Percentiles rank a stretch among this genome's conserved stretches.
Conservation (phyloP, 2,888 invertebrate genomes). For the Campoplex nolae region DNA sequence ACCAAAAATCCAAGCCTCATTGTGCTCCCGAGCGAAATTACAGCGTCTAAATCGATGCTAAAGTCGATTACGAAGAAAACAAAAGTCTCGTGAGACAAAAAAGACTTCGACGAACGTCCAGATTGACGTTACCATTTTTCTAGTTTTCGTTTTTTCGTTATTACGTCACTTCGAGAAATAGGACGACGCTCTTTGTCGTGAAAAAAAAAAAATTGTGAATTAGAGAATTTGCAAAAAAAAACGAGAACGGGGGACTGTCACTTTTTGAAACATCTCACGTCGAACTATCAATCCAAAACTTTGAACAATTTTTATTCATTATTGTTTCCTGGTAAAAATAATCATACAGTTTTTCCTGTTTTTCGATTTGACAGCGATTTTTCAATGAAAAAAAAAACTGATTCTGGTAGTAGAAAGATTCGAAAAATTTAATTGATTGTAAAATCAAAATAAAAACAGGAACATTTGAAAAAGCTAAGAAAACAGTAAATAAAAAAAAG, state of each 20-base stretch:
- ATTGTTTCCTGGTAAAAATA: neutral
- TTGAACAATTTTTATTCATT: neutral
- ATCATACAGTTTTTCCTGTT: too few relatives aligned
- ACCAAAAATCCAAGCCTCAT: neutral
- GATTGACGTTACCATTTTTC: constrained; percentile 12
- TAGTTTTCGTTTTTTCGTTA: neutral
- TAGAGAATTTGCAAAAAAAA: constrained; percentile 27
- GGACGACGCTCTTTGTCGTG: constrained; percentile 2
- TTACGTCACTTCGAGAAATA: constrained; percentile 35
- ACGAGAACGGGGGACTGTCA: constrained; percentile 13
- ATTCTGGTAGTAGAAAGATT: too few relatives aligned
- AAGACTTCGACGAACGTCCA: constrained; percentile 20
- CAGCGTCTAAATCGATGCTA: constrained; percentile 7
- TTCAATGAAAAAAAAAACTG: too few relatives aligned
- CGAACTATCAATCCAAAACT: too few relatives aligned
- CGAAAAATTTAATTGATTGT: too few relatives aligned
- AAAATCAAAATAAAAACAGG: too few relatives aligned
- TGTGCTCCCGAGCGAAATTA: constrained; percentile 30
- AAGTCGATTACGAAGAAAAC: constrained; percentile 23
- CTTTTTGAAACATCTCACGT: constrained; percentile 1
- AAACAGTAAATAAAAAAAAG: too few relatives aligned
- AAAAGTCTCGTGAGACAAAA: constrained; percentile 11
- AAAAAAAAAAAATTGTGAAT: constrained; percentile 33
- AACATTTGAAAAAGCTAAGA: too few relatives aligned
- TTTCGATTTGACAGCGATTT: too few relatives aligned